These are phyloP conservation scores for Myzus persicae DNA, from an alignment of 1,140 invertebrate species.

Conservation along the genomic window DNA sequence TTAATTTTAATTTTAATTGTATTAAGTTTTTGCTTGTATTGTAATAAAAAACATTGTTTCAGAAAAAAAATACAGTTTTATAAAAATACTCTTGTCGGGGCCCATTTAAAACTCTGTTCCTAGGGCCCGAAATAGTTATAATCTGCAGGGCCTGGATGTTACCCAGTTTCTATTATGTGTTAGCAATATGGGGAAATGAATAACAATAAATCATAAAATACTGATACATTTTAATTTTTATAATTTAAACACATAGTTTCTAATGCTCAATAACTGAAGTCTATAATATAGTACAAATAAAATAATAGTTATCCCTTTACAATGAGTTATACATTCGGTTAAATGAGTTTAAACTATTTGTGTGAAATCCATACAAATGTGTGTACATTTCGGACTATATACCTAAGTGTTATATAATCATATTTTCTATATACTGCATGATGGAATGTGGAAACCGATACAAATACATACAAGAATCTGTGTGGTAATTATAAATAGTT, in stretches of 20 bases:
- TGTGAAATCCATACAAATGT: neutral
- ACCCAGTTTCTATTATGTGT: neutral
- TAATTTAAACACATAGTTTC: neutral
- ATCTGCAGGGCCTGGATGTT: too few relatives aligned
- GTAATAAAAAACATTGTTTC: too few relatives aligned
- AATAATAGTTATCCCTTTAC: neutral
- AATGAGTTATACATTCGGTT: neutral
- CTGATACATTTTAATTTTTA: neutral
- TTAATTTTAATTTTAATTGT: too few relatives aligned
- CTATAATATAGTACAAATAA: neutral
- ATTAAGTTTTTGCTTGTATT: too few relatives aligned
- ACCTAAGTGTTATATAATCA: neutral
- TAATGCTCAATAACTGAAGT: neutral
- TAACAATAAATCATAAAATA: neutral
- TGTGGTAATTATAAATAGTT: neutral
- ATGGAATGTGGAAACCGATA: neutral
- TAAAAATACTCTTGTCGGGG: too few relatives aligned
- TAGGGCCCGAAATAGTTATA: too few relatives aligned
- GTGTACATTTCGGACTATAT: neutral
- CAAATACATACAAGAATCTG: neutral
- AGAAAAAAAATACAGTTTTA: too few relatives aligned
- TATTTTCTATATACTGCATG: neutral
- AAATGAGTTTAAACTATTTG: neutral
- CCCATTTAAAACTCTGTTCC: too few relatives aligned
- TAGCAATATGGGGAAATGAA: neutral